Percentiles rank a stretch among this genome's conserved stretches.
Evolutionary conservation across 2,113 vertebrate genomes (phyloP).

Genomic region (Dascyllus trimaculatus): DNA sequence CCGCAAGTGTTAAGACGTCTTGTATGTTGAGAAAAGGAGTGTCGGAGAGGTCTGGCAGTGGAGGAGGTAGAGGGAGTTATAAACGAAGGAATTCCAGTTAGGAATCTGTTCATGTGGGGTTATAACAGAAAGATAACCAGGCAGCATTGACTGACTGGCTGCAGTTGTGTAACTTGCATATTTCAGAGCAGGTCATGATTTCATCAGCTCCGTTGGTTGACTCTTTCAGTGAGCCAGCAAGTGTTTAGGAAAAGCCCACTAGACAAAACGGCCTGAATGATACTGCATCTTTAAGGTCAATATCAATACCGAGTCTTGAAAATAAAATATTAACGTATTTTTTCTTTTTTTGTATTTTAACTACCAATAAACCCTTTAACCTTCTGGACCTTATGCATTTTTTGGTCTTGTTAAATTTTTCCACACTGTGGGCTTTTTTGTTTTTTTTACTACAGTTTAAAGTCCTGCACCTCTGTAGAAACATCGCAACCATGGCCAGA

Average conservation of each 20-base stretch:
- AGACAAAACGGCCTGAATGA: neutral
- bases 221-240: conserved; percentile 17
- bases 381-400: no score
- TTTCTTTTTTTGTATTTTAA: no score
- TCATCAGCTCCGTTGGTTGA: neutral
- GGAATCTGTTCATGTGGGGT: neutral
- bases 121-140: conserved; percentile 28
- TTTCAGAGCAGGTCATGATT: neutral
- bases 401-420: no score
- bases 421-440: no score
- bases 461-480: no score
- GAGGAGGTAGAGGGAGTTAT: conserved; percentile 26
- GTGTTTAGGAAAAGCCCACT: neutral
- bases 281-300: neutral
- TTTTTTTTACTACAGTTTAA: no score
- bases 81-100: conserved; percentile 27
- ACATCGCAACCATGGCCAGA: no score
- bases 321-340: no score
- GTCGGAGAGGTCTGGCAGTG: neutral
- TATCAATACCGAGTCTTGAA: neutral
- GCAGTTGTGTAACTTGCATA: conserved; percentile 9
- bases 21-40: neutral
- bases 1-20: neutral
- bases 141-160: neutral
- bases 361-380: no score